Evolutionary conservation across 2,888 invertebrate species (phyloP), one percentile per base, ranked within the genome.

Genomic region (Calliscelio sp.): DNA sequence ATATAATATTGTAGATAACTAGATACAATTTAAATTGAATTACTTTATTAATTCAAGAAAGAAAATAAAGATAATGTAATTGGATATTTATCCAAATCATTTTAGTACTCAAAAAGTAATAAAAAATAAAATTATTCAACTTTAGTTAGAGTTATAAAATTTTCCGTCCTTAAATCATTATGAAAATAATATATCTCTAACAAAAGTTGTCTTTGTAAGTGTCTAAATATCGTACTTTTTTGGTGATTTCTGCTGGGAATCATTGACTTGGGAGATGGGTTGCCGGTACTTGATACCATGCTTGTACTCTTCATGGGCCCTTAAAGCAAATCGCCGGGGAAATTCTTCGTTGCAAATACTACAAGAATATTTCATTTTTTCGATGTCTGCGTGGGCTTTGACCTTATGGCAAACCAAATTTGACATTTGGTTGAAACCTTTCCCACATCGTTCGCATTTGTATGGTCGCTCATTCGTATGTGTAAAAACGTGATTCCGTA

Each of bases 371-470:
- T 94, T 94, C 84, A 94, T 94, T 88, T 94, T 94, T 85, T 94
- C 94, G 10, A 93, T 92, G 82, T 94, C 93, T 74, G 94, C 94
- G 84, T 95, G 95, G 4, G 94, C 95, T 94, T 96, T 96, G 86
- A 96, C 94, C 91, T 96, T 96, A 90, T 97, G 97, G 89, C 96
- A 96, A 89, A 96, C 96, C 74, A 97, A 94, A 92, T 97, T 97
- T 10, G 96, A 96, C 94, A 96, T 96, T 90, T 97, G 97, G 91
- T 97, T 97, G 93, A 96, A 97, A 0, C 97, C 97, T 89, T 96
- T 96, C 78, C 95, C 93, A 91, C 97, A 97, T 55, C 95, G 93
- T 88, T 96, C 95, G 91, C 97, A 97, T 88, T 96, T 96, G 91
- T 97, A 97, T 0, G 97, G 97, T 7, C 97, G 94, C 90, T 96